Evolutionary conservation across 2,797 vertebrate genomes (phyloP), one percentile per base, ranked within the genome.

Genomic region (Halcyon leucocephala): DNA sequence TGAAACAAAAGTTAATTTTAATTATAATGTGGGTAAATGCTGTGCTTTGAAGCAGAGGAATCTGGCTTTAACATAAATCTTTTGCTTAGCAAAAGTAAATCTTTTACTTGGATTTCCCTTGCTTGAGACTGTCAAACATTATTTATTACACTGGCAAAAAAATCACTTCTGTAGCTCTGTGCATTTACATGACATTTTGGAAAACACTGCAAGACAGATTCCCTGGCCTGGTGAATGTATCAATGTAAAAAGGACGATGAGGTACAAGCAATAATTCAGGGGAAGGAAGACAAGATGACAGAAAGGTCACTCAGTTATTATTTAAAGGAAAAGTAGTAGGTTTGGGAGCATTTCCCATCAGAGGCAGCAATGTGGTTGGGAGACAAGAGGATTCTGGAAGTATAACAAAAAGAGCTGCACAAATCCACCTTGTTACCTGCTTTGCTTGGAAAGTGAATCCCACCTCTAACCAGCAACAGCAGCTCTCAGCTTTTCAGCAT

Each of bases 281-380:
- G 52, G 52, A 70, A 82, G 39, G 42, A 66, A 86, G 62, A 70
- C 24, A 62, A 83, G 74, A 77, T 8, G 6, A 61, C 57, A 89
- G 37, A 55, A 78, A 70, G 17, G 73, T 64, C 66, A 60, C n/a
- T 20, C 24, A 25, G 46, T 67, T 94, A 31, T 65, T 76, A 54
- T 12, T 25, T 73, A 62, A 62, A 71, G 49, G 72, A 72, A 69
- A 72, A 64, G 4, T 35, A 80, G 22, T 1, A 65, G n/a, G 13
- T 41, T 74, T 88, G 58, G 69, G 25, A 93, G 48, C 58, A 52
- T 33, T 88, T 88, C 85, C 76, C 89, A 95, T 65, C 79, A 83
- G 29, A 79, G 17, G 58, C 54, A 86, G 60, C 58, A 80, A 12
- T 0, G 3, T 8, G 1, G 13, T 0, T 62, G 49, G 51, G 55